phyloP scores from a whole-genome alignment of 2,113 vertebrate genomes.

The Pseudolaguvia tuberculata region DNA sequence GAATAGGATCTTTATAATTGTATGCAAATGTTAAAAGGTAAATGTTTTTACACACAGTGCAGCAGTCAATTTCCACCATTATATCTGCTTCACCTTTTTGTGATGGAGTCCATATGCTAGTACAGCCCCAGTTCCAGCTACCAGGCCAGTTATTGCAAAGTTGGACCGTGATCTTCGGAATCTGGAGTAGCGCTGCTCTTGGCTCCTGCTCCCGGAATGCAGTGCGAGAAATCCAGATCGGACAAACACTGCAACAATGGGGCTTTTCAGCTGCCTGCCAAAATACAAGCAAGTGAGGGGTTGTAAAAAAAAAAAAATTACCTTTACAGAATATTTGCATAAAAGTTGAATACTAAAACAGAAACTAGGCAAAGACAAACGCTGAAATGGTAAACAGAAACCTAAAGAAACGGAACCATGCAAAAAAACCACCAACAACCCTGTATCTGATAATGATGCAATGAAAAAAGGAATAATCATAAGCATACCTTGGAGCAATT shows the following conservation, averaged over 20 bases:
- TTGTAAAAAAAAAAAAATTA: not conserved
- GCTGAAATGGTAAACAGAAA: no score
- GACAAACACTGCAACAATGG: slow-evolving; percentile 34
- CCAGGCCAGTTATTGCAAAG: slow-evolving; percentile 61
- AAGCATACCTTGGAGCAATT: slow-evolving; percentile 56
- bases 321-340: not conserved
- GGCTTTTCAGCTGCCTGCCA: slow-evolving; percentile 24
- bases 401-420: no score
- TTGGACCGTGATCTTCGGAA: slow-evolving; percentile 50
- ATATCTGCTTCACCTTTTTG: slow-evolving; percentile 57
- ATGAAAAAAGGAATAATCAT: not conserved
- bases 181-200: slow-evolving; percentile 27
- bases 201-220: slow-evolving; percentile 44
- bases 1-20: no score
- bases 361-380: no score
- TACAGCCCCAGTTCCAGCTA: slow-evolving; percentile 66
- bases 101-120: slow-evolving; percentile 60
- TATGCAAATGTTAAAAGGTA: no score
- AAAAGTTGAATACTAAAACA: no score
- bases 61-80: not conserved
- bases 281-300: not conserved
- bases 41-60: no score
- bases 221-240: slow-evolving; percentile 48
- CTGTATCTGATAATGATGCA: not conserved
- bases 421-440: no score